Evolutionary conservation across 2,797 vertebrate genomes (phyloP).

Genomic region (Sebastes alutus): DNA sequence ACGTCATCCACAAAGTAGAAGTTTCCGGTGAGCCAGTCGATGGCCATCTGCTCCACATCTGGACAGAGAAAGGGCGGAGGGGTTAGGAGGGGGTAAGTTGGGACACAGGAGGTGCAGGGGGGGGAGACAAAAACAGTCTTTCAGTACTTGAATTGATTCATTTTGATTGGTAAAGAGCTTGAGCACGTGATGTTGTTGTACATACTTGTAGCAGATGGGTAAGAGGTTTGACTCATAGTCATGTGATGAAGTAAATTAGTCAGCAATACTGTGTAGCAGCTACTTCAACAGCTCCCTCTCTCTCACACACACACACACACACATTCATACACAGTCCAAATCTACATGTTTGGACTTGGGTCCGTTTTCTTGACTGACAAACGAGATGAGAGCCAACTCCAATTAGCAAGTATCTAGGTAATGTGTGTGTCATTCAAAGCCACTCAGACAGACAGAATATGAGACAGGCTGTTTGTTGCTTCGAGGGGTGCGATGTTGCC

Average conservation of each 20-base stretch:
- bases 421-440: constrained; percentile 34
- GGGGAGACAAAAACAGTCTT: not conserved
- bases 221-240: constrained; percentile 42
- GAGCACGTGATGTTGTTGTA: constrained; percentile 15
- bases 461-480: constrained; percentile 33
- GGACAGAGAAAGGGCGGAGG: constrained; percentile 21
- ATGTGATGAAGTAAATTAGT: constrained; percentile 38
- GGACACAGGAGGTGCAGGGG: not conserved
- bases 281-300: not conserved
- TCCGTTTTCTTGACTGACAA: constrained; percentile 26
- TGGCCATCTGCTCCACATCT: constrained; percentile 99
- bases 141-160: not conserved
- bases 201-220: constrained; percentile 35
- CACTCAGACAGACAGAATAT: constrained; percentile 27
- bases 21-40: constrained; percentile 98
- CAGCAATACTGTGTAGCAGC: constrained; percentile 17
- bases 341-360: not conserved
- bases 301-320: not conserved
- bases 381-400: constrained; percentile 17
- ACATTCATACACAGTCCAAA: not conserved
- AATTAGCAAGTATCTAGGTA: constrained; percentile 26
- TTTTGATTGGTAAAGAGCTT: not conserved
- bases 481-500: constrained; percentile 6
- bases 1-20: constrained; percentile 99
- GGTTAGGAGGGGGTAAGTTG: not conserved